Conservation (phyloP, 2,797 vertebrate species). For the Enteromius unitaeniatus region DNA sequence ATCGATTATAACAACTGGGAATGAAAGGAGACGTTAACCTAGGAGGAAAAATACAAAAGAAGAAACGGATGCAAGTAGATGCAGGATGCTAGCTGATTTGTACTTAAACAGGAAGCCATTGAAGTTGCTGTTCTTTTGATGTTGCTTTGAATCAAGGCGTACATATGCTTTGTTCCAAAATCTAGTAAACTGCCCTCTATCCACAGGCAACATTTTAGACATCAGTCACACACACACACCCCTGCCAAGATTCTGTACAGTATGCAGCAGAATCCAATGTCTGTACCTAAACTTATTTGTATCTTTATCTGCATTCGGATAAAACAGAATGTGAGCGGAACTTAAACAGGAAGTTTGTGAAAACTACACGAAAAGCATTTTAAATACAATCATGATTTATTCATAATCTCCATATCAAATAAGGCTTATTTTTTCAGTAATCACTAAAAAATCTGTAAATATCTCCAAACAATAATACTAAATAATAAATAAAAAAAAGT, state of each 20-base stretch:
- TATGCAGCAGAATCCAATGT: background rate
- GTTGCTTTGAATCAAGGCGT: slow-evolving; percentile 30
- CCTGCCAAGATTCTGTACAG: background rate
- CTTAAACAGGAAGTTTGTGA: background rate
- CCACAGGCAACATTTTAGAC: slow-evolving; percentile 8
- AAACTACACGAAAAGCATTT: slow-evolving; percentile 6
- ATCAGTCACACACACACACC: background rate
- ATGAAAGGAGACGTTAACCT: background rate
- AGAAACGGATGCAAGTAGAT: slow-evolving; percentile 18
- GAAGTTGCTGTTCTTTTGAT: slow-evolving; percentile 31
- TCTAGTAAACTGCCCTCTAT: background rate
- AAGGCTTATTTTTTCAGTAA: background rate
- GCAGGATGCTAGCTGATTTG: slow-evolving; percentile 11
- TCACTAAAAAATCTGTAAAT: background rate
- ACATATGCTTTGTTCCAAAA: slow-evolving; percentile 7
- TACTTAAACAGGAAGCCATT: slow-evolving; percentile 26
- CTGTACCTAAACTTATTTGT: background rate
- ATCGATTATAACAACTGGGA: background rate
- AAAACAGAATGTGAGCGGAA: background rate
- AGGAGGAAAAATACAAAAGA: slow-evolving; percentile 8
- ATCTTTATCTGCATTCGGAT: background rate
- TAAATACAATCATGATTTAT: background rate
- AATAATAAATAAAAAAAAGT: background rate
- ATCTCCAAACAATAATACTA: background rate
- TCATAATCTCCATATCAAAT: background rate